Conservation (phyloP, 2,797 vertebrate genomes). For the Merluccius polli region DNA sequence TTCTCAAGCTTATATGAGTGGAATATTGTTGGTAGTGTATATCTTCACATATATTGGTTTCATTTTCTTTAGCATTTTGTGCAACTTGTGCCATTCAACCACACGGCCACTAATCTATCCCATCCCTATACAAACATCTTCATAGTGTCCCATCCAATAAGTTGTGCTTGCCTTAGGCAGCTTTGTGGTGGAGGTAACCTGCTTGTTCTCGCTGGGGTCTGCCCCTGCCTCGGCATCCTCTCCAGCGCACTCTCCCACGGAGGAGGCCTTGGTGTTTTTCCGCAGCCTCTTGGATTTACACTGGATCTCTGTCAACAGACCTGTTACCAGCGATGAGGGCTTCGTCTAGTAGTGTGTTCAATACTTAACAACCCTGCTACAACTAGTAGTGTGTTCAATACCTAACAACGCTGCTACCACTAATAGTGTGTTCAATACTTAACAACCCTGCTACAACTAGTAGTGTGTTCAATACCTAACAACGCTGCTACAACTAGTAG, state of each 20-base stretch:
- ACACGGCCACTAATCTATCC: background rate
- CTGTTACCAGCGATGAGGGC: conserved; percentile 61
- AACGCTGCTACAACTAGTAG: conserved; percentile 19
- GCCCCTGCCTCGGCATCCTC: conserved; percentile 76
- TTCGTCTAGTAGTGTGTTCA: conserved; percentile 32
- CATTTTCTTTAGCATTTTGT: background rate
- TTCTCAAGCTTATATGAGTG: background rate
- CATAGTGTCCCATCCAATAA: background rate
- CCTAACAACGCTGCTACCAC: conserved; percentile 17
- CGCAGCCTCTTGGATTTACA: conserved; percentile 96
- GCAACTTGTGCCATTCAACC: no score
- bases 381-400: conserved; percentile 29
- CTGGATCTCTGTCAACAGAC: conserved; percentile 96
- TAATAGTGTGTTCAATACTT: conserved; percentile 28
- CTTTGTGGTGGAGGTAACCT: conserved; percentile 91
- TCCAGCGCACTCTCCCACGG: conserved; percentile 62
- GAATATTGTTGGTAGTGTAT: background rate
- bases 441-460: conserved; percentile 13
- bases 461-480: conserved; percentile 25
- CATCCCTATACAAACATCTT: background rate
- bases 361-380: conserved; percentile 16
- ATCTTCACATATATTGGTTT: background rate
- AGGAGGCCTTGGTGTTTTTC: conserved; percentile 82
- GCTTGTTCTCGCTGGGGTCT: conserved; percentile 79
- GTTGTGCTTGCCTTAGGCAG: conserved; percentile 60